These are phyloP conservation scores for Aculops lycopersici DNA, from an alignment of 1,140 invertebrate species.

Conservation along the genomic window DNA sequence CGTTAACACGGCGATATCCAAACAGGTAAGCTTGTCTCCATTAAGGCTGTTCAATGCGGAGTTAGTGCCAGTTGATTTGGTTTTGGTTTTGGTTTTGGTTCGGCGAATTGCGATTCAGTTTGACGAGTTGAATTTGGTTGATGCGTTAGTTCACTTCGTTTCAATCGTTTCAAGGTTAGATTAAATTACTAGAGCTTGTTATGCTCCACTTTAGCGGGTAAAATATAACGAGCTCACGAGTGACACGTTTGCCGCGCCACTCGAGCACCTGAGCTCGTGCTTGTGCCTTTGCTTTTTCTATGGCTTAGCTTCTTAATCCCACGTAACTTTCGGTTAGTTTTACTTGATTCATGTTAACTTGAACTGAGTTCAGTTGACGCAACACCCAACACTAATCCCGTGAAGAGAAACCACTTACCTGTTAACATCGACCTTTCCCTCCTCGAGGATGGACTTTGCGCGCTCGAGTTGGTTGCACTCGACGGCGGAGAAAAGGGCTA, in stretches of 20 bases:
- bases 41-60: conserved; percentile 25
- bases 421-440: conserved; percentile 61
- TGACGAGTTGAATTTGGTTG: not conserved
- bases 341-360: not conserved
- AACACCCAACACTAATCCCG: not conserved
- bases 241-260: not conserved
- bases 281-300: not conserved
- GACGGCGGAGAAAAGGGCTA: conserved; percentile 58
- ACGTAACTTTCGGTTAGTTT: not conserved
- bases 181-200: too few species aligned
- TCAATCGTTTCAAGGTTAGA: not conserved
- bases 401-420: conserved; percentile 26
- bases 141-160: not conserved
- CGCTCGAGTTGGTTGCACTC: conserved; percentile 71
- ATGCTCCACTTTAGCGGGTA: too few species aligned
- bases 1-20: conserved; percentile 62
- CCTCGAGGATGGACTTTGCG: conserved; percentile 50
- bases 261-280: not conserved
- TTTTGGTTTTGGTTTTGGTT: not conserved
- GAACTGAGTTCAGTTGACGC: too few species aligned
- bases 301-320: not conserved
- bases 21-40: conserved; percentile 44
- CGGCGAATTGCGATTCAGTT: not conserved
- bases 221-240: too few species aligned
- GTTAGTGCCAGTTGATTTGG: not conserved